Percentiles rank a stretch among this genome's conserved stretches.
These are phyloP conservation scores for Psix sp. DNA, from an alignment of 1,140 invertebrate genomes.

Conservation along the genomic window DNA sequence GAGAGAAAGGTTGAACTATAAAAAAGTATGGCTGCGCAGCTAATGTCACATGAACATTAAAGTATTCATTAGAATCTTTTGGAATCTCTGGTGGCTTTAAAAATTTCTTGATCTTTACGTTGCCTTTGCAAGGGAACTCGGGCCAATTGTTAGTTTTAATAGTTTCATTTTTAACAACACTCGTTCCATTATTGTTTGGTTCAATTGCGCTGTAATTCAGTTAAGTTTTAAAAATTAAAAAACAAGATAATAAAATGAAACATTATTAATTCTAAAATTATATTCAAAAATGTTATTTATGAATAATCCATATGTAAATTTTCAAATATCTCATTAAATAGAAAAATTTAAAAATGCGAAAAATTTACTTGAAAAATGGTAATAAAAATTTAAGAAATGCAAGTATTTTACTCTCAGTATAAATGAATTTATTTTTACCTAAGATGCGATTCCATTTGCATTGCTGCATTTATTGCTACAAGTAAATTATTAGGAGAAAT, in stretches of 20 bases:
- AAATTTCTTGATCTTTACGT: slow-evolving; percentile 23
- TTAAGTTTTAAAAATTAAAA: not conserved
- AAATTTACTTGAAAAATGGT: too few species aligned
- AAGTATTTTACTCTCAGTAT: too few species aligned
- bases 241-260: not conserved
- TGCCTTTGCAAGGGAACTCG: slow-evolving; percentile 22
- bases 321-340: too few species aligned
- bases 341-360: too few species aligned
- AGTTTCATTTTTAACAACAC: too few species aligned
- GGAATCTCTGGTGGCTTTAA: slow-evolving; percentile 70
- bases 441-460: slow-evolving; percentile 74
- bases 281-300: too few species aligned
- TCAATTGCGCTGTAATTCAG: slow-evolving; percentile 27
- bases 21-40: slow-evolving; percentile 81
- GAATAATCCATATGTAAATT: too few species aligned
- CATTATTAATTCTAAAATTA: not conserved
- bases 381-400: too few species aligned
- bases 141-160: slow-evolving; percentile 34
- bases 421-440: too few species aligned
- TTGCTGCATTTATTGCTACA: slow-evolving; percentile 80
- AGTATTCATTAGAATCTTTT: slow-evolving; percentile 69
- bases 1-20: slow-evolving; percentile 67
- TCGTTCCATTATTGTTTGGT: slow-evolving; percentile 24
- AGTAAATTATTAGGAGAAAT: slow-evolving; percentile 76
- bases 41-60: slow-evolving; percentile 79